phyloP scores from a whole-genome alignment of 1,140 invertebrate genomes.

The Drosophila nannoptera region DNA sequence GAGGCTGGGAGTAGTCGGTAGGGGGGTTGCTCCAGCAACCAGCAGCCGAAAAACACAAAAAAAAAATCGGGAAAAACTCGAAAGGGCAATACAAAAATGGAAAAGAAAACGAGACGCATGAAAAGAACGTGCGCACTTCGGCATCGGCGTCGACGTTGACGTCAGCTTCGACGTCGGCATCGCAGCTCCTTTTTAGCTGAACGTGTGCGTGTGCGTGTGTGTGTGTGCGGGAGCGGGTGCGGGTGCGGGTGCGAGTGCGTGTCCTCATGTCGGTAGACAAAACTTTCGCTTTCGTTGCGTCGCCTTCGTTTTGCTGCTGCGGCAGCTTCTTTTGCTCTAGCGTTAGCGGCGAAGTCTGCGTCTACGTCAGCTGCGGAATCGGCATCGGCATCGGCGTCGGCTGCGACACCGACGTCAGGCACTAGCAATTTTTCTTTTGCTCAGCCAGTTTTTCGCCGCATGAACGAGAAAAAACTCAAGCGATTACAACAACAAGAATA shows the following conservation, averaged over 20 bases:
- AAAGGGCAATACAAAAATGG: conserved; percentile 41
- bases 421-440: conserved; percentile 48
- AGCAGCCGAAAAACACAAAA: conserved; percentile 1
- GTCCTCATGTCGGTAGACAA: conserved; percentile 58
- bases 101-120: conserved; percentile 31
- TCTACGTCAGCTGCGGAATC: conserved; percentile 2
- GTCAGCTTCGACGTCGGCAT: conserved; percentile 5
- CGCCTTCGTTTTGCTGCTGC: conserved; percentile 52
- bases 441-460: conserved; percentile 5
- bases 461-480: conserved; percentile 8
- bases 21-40: conserved; percentile 1
- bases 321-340: conserved; percentile 27
- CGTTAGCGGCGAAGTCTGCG: conserved; percentile 2
- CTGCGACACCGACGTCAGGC: conserved; percentile 1
- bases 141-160: conserved; percentile 18
- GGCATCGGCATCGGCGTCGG: not conserved
- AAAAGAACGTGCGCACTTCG: conserved; percentile 45
- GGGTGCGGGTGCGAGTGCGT: not conserved
- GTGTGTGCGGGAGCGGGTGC: conserved; percentile 15
- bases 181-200: conserved; percentile 15
- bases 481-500: conserved; percentile 34
- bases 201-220: conserved; percentile 12
- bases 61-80: conserved; percentile 15
- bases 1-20: too few relatives aligned
- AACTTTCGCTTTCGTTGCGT: conserved; percentile 65